phyloP scores from a whole-genome alignment of 2,888 invertebrate genomes.

The Aspidapion aeneum region DNA sequence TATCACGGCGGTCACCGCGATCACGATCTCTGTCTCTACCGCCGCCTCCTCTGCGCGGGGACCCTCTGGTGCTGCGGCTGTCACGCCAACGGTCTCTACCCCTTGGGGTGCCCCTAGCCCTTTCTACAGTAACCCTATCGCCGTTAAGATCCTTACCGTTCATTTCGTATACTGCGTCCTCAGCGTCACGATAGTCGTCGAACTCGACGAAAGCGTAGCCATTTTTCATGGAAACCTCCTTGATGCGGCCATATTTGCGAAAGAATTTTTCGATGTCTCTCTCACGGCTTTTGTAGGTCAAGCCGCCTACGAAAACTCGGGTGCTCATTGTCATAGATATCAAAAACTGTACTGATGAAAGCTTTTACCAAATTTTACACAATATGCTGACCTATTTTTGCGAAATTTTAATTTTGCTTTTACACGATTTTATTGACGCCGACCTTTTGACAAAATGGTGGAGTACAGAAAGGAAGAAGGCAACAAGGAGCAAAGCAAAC shows the following conservation, averaged over 20 bases:
- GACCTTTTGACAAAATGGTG: too few relatives aligned
- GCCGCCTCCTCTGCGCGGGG: slow-evolving; percentile 18
- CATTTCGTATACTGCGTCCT: slow-evolving; percentile 97
- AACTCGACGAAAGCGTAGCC: slow-evolving; percentile 99
- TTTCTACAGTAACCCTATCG: slow-evolving; percentile 87
- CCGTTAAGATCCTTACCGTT: slow-evolving; percentile 96
- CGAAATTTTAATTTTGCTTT: too few relatives aligned
- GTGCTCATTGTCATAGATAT: slow-evolving; percentile 58
- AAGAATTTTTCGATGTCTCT: slow-evolving; percentile 95
- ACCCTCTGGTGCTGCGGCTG: slow-evolving; percentile 57
- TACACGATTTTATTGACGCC: too few relatives aligned
- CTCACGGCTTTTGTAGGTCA: slow-evolving; percentile 84
- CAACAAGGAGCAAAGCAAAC: too few relatives aligned
- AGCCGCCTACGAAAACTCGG: slow-evolving; percentile 81
- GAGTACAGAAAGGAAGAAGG: too few relatives aligned
- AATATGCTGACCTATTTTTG: too few relatives aligned
- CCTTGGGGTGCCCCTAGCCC: slow-evolving; percentile 70
- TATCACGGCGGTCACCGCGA: slow-evolving; percentile 37
- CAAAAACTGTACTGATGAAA: too few relatives aligned
- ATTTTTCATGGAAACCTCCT: slow-evolving; percentile 94
- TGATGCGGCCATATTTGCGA: slow-evolving; percentile 89
- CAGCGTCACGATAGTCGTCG: slow-evolving; percentile 95
- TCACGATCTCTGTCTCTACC: slow-evolving; percentile 14
- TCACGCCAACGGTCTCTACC: slow-evolving; percentile 72
- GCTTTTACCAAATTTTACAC: neutral